Base-by-base conservation (phyloP, 2,113 vertebrate species). In the Scatophagus argus region DNA sequence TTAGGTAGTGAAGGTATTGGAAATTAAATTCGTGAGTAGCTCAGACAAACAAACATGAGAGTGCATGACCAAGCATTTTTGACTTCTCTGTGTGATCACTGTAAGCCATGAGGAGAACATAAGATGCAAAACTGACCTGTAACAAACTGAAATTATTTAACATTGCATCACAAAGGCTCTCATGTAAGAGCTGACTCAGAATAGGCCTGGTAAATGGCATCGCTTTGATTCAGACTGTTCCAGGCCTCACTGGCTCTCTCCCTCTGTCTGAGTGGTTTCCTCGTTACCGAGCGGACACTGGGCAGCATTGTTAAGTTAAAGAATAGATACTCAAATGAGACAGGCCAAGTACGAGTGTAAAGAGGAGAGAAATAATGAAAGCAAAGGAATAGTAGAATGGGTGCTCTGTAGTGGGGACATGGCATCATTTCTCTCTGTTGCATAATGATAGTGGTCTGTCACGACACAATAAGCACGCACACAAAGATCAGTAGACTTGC, bases 391-490 rank as follows among this genome's bases (percentile, higher is more conserved):
- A 31, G 73, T 27, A 88, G 87, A 93, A 90, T 76, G 67, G 82
- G 83, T 74, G 58, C 82, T 87, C 85, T 91, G 86, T 91, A 25
- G 82, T 52, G 73, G 70, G 75, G 77, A 80, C 74, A 75, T 65
- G 21, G 80, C 21, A 1, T 71, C 65, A 58, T 88, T 79, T 74
- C 79, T 81, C 77, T 58, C 27, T 34, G 87, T 92, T 92, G 88
- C 83, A 75, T 90, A 93, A 92, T 81, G 85, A 87, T 47, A 62
- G 78, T 17, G 78, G 63, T 62, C 83, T 67, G 87, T 88, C 83
- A 86, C 76, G 75, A 84, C 88, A 79, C 82, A 75, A 67, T 52
- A 49, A 69, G 16, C 31, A 7, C 29, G 46, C 47, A n/a, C 46
- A n/a, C 65, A 87, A 16, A 77, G 44, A 86, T 77, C 65, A 70